phyloP scores from a whole-genome alignment of 2,888 invertebrate species.

The Tineola bisselliella region DNA sequence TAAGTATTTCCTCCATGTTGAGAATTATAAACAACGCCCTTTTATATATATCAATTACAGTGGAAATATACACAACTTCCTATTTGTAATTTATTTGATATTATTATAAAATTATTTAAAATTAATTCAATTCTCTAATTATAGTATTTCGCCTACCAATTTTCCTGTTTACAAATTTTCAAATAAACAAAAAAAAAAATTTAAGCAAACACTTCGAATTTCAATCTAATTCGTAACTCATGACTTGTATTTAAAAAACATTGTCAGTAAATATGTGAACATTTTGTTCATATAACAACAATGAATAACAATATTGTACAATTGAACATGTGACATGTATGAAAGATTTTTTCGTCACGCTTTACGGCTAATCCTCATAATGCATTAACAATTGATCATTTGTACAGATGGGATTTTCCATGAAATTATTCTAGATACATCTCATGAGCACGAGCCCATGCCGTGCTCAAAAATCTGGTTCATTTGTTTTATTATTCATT shows the following conservation, averaged over 20 bases:
- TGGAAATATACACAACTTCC: too few relatives aligned
- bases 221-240: neutral
- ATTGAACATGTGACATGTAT: neutral
- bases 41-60: neutral
- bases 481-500: neutral
- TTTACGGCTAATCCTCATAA: slow-evolving; percentile 1
- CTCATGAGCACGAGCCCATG: neutral
- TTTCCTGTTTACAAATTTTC: too few relatives aligned
- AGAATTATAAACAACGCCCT: neutral
- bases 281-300: neutral
- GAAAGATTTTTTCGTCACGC: neutral
- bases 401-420: neutral
- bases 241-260: neutral
- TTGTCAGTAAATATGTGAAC: neutral
- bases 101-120: too few relatives aligned
- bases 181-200: too few relatives aligned
- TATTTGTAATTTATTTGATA: too few relatives aligned
- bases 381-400: neutral
- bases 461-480: neutral
- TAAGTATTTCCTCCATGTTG: neutral
- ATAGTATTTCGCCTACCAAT: too few relatives aligned
- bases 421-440: neutral
- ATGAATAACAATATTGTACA: too few relatives aligned
- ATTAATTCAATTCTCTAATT: too few relatives aligned
- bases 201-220: neutral